These are phyloP conservation scores for Drosophila dives DNA, from an alignment of 2,888 invertebrate genomes.

Conservation along the genomic window DNA sequence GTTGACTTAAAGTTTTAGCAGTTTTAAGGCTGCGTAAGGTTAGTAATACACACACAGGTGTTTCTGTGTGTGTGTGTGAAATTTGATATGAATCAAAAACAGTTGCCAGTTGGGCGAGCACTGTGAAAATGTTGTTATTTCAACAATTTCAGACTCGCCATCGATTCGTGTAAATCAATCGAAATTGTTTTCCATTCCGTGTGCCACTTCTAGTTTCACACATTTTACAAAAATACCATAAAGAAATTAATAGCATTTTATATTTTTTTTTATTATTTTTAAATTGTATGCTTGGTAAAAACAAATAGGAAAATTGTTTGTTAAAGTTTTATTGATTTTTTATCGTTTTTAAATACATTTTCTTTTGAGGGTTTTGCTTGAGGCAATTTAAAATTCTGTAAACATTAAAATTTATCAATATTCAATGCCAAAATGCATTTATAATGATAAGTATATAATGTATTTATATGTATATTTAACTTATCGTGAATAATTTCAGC, in stretches of 20 bases:
- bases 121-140: slow-evolving; percentile 21
- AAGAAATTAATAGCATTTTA: not conserved
- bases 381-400: not conserved
- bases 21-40: slow-evolving; percentile 34
- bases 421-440: not conserved
- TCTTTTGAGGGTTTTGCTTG: not conserved
- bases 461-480: not conserved
- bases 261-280: not conserved
- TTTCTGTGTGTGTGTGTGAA: slow-evolving; percentile 20
- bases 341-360: not conserved
- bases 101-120: slow-evolving; percentile 13
- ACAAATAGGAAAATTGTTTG: not conserved
- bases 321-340: not conserved
- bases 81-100: slow-evolving; percentile 27
- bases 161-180: slow-evolving; percentile 1
- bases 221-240: not conserved
- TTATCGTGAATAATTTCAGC: slow-evolving; percentile 3
- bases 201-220: not conserved
- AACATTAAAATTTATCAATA: not conserved
- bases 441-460: not conserved
- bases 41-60: not conserved
- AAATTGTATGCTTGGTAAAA: not conserved
- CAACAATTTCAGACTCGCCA: not conserved
- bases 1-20: slow-evolving; percentile 44
- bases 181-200: slow-evolving; percentile 2